Conservation (phyloP, 1,140 invertebrate species). For the Anoplolepis gracilipes region DNA sequence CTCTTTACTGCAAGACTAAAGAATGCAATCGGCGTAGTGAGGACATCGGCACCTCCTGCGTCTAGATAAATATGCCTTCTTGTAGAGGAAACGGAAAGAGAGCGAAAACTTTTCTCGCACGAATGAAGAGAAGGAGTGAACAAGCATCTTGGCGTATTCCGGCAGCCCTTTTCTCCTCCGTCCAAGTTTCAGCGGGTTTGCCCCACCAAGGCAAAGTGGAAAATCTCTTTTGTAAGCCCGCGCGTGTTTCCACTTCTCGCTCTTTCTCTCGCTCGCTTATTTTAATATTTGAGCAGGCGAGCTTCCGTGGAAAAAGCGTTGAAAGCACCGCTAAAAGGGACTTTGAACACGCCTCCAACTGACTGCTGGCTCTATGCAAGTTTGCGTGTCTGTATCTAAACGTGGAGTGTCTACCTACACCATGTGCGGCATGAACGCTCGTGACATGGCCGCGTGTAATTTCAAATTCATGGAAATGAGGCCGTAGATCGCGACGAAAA, state of each 20-base stretch:
- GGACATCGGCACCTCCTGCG: background rate
- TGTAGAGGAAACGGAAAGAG: constrained; percentile 18
- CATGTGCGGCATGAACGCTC: constrained; percentile 17
- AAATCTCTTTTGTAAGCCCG: constrained; percentile 82
- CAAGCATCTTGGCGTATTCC: constrained; percentile 23
- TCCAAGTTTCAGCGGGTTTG: constrained; percentile 29
- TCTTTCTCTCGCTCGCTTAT: constrained; percentile 73
- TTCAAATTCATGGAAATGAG: constrained; percentile 76
- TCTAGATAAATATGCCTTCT: constrained; percentile 64
- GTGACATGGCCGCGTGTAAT: constrained; percentile 68
- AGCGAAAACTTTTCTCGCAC: background rate
- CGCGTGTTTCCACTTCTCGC: constrained; percentile 76
- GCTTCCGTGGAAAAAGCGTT: constrained; percentile 72
- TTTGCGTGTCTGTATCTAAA: background rate
- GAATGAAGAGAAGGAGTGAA: constrained; percentile 19
- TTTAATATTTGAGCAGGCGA: constrained; percentile 80
- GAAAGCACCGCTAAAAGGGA: constrained; percentile 79
- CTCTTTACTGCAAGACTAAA: background rate
- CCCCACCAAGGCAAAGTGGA: constrained; percentile 75
- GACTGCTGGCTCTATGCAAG: constrained; percentile 5
- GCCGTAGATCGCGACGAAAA: constrained; percentile 17
- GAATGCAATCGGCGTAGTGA: constrained; percentile 41
- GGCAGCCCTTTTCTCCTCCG: constrained; percentile 19
- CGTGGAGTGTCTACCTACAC: background rate
- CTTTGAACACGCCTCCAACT: constrained; percentile 66